Evolutionary conservation across 2,888 invertebrate species (phyloP).

Genomic region (Gerris lacustris): DNA sequence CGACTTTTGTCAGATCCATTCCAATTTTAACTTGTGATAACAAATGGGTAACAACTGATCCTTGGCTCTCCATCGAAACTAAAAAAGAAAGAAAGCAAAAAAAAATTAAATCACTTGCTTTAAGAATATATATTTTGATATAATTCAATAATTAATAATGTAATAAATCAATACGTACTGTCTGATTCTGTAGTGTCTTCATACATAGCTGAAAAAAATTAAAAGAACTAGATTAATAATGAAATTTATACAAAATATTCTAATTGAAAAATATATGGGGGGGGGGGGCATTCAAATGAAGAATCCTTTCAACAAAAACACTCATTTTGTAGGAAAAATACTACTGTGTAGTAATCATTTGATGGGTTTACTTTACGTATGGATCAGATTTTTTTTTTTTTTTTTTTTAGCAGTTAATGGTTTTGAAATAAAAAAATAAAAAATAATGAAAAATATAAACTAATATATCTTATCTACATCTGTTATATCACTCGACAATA

Average conservation of each 20-base stretch:
- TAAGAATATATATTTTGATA: background rate
- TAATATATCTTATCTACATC: too few relatives aligned
- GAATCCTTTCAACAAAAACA: too few relatives aligned
- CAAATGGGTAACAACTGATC: conserved; percentile 91
- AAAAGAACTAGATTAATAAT: background rate
- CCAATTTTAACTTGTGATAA: conserved; percentile 96
- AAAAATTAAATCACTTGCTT: background rate
- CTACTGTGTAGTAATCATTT: too few relatives aligned
- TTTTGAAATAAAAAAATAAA: too few relatives aligned
- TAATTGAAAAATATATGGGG: too few relatives aligned
- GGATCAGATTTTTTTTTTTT: too few relatives aligned
- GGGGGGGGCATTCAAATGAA: too few relatives aligned
- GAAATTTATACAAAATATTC: background rate
- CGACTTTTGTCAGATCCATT: conserved; percentile 99
- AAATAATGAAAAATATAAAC: too few relatives aligned
- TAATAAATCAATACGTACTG: conserved; percentile 40
- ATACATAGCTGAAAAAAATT: conserved; percentile 60
- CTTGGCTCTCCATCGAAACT: conserved; percentile 81
- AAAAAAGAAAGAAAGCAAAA: background rate
- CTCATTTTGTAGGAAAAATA: too few relatives aligned
- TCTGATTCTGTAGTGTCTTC: conserved; percentile 81
- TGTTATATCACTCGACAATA: too few relatives aligned
- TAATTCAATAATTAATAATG: conserved; percentile 5
- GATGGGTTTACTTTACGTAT: too few relatives aligned
- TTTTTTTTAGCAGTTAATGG: too few relatives aligned